A percentile compares a stretch with the other conserved stretches of the same genome.
Conservation (phyloP, 2,888 invertebrate genomes). For the Cephus rjabovi region DNA sequence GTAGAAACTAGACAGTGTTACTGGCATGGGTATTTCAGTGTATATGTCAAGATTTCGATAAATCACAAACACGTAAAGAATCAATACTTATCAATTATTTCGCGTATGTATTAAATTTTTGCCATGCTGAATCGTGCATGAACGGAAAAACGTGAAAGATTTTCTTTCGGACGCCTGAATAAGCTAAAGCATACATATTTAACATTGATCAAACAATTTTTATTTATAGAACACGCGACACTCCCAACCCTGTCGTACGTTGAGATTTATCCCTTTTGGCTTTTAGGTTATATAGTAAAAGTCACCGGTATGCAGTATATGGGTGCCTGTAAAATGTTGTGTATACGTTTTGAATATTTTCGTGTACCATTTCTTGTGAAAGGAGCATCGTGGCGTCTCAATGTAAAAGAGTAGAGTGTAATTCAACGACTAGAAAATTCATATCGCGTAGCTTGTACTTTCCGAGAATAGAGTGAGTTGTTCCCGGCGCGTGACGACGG, state of each 20-base stretch:
- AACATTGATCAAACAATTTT: conserved; percentile 40
- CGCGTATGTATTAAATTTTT: neutral
- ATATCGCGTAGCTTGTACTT: neutral
- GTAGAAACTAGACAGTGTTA: neutral
- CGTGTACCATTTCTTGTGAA: neutral
- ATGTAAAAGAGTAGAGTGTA: neutral
- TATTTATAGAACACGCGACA: conserved; percentile 20
- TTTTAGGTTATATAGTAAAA: neutral
- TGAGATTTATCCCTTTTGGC: neutral
- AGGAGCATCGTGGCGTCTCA: neutral
- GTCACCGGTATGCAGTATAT: neutral
- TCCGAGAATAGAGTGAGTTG: neutral
- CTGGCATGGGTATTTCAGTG: neutral
- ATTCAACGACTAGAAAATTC: neutral
- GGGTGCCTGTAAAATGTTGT: neutral
- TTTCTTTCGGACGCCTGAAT: neutral
- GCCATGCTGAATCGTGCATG: neutral
- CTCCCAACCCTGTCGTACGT: neutral
- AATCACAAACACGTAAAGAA: neutral
- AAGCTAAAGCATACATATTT: neutral
- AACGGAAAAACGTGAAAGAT: neutral
- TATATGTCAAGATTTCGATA: neutral
- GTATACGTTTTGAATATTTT: neutral
- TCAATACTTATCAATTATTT: neutral
- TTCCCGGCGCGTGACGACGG: neutral